These are phyloP conservation scores for Pogonus chalceus DNA, from an alignment of 1,140 invertebrate genomes.

Conservation along the genomic window DNA sequence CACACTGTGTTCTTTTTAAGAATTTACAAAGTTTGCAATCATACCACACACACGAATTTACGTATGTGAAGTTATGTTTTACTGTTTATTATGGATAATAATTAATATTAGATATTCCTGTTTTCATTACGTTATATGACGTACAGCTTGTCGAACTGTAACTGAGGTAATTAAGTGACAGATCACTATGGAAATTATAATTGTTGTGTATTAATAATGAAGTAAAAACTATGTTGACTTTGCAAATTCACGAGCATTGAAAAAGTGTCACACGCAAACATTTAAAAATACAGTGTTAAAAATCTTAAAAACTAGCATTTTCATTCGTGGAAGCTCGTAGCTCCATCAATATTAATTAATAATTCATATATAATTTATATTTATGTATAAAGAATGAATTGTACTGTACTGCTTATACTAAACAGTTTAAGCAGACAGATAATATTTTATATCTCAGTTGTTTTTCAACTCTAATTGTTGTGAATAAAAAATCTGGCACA, in stretches of 20 bases:
- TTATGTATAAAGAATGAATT: conserved; percentile 26
- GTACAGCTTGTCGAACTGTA: conserved; percentile 5
- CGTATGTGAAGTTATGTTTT: not conserved
- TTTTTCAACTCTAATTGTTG: conserved; percentile 29
- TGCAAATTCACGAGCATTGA: conserved; percentile 24
- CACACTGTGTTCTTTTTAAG: conserved; percentile 25
- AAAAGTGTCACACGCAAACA: conserved; percentile 35
- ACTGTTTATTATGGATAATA: not conserved
- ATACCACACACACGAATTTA: not conserved
- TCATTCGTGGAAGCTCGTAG: conserved; percentile 22
- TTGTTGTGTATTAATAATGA: not conserved
- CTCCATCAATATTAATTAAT: conserved; percentile 24
- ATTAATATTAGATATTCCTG: conserved; percentile 9
- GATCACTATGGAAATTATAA: not conserved
- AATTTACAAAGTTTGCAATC: not conserved
- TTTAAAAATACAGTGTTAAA: conserved; percentile 33
- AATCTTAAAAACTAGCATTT: conserved; percentile 25
- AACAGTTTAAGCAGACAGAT: conserved; percentile 24
- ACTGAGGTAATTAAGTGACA: conserved; percentile 3
- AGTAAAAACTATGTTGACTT: conserved; percentile 4
- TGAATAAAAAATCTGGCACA: conserved; percentile 40
- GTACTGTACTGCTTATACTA: too few species aligned
- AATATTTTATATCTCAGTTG: conserved; percentile 22
- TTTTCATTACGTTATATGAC: conserved; percentile 1
- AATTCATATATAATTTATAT: conserved; percentile 20